Conservation (phyloP, 2,113 vertebrate genomes). For the Lagopus leucura region DNA sequence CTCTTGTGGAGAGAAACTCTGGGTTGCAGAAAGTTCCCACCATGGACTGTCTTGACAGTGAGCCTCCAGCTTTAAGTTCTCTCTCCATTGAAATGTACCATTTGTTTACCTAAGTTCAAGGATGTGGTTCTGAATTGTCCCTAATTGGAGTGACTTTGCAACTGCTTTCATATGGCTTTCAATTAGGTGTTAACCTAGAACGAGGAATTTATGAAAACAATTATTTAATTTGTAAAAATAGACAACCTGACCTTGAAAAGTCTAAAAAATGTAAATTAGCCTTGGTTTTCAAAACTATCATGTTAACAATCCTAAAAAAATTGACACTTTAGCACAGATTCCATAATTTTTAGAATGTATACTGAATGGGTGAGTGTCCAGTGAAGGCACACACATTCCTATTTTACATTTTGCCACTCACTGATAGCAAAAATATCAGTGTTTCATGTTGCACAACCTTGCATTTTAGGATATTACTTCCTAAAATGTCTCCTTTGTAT, state of each 20-base stretch:
- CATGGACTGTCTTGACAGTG: fast-evolving
- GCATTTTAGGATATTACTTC: neutral
- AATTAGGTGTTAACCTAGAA: neutral
- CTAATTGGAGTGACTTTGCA: neutral
- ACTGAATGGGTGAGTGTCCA: neutral
- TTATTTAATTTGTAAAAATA: neutral
- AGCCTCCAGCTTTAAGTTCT: neutral
- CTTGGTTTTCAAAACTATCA: neutral
- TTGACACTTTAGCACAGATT: neutral
- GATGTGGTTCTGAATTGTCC: neutral
- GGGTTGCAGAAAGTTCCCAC: neutral
- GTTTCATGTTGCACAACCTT: neutral
- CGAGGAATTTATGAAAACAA: neutral
- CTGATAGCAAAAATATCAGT: neutral
- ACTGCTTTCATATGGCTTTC: neutral
- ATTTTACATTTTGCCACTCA: neutral
- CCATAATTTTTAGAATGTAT: neutral
- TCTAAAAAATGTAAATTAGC: neutral
- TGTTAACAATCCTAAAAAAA: neutral
- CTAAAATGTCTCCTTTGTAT: neutral
- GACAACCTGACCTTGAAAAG: neutral
- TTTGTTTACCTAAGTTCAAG: neutral
- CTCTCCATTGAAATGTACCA: neutral
- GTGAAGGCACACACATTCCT: neutral
- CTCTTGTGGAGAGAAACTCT: fast-evolving